A percentile compares a stretch with the other conserved stretches of the same genome.
Conservation (phyloP, 2,113 vertebrate species). For the Oxyura jamaicensis region DNA sequence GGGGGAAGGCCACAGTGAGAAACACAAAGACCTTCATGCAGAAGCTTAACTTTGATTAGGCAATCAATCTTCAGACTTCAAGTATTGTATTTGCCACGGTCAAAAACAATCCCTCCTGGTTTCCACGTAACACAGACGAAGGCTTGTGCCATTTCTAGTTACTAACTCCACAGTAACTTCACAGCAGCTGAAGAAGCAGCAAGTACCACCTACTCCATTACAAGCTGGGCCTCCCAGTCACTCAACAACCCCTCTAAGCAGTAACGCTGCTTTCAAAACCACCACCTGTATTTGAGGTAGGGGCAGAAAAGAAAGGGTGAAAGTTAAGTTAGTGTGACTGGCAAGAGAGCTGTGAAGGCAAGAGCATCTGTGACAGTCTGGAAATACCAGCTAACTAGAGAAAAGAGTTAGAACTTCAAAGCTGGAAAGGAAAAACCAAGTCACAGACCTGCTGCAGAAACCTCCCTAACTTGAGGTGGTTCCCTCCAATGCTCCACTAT, state of each 20-base stretch:
- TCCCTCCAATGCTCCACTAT: not conserved
- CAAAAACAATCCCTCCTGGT: not conserved
- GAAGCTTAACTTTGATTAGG: not conserved
- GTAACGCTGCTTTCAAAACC: not conserved
- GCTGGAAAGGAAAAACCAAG: not conserved
- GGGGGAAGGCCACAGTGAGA: not conserved
- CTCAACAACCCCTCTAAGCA: not conserved
- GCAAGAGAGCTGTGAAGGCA: not conserved
- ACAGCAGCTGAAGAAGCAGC: not conserved
- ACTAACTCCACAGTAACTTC: not conserved
- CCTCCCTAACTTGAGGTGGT: not conserved
- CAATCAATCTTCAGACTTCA: not conserved
- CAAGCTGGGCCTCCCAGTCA: not conserved
- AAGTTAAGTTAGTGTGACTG: not conserved
- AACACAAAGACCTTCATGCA: not conserved
- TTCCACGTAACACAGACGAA: not conserved
- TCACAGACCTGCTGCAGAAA: not conserved
- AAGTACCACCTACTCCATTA: not conserved
- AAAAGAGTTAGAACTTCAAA: not conserved
- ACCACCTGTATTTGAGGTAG: not conserved
- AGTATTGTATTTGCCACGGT: not conserved
- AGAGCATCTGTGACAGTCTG: not conserved
- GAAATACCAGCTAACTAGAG: not conserved
- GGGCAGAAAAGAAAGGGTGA: not conserved
- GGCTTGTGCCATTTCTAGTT: not conserved